Evolutionary conservation across 2,888 invertebrate genomes (phyloP).

Genomic region (Caenorhabditis sp.): DNA sequence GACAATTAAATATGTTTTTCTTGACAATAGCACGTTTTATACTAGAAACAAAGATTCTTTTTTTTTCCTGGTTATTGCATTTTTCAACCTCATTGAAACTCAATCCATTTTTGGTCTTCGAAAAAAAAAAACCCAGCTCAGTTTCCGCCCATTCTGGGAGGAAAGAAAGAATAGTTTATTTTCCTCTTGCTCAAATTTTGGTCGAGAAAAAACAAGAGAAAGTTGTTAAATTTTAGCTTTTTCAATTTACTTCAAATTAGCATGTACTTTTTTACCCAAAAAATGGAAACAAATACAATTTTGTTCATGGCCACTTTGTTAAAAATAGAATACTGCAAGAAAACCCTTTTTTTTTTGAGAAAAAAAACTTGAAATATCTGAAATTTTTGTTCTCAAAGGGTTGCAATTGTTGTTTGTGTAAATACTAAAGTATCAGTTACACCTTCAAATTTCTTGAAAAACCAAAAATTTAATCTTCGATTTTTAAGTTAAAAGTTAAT

Average conservation of each 20-base stretch:
- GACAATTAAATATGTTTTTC: not conserved
- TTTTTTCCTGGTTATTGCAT: not conserved
- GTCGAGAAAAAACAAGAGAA: not conserved
- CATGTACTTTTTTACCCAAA: not conserved
- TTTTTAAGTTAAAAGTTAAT: not conserved
- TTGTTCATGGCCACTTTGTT: too few relatives aligned
- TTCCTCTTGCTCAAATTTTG: not conserved
- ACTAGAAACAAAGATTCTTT: not conserved
- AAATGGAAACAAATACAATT: not conserved
- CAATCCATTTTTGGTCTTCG: not conserved
- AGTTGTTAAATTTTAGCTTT: not conserved
- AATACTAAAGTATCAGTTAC: not conserved
- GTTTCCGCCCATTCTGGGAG: not conserved
- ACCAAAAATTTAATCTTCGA: not conserved
- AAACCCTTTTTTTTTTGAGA: too few relatives aligned
- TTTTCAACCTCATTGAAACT: not conserved
- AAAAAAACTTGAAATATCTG: too few relatives aligned
- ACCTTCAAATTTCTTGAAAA: not conserved
- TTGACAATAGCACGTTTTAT: not conserved
- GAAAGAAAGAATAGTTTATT: constrained; percentile 1
- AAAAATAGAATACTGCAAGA: too few relatives aligned
- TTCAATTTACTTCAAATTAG: not conserved
- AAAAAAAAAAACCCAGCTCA: constrained; percentile 2
- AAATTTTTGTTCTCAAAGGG: too few relatives aligned
- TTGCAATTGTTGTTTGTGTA: not conserved